These are phyloP conservation scores for Ennomos erosarius DNA, from an alignment of 2,888 invertebrate species.

Conservation along the genomic window DNA sequence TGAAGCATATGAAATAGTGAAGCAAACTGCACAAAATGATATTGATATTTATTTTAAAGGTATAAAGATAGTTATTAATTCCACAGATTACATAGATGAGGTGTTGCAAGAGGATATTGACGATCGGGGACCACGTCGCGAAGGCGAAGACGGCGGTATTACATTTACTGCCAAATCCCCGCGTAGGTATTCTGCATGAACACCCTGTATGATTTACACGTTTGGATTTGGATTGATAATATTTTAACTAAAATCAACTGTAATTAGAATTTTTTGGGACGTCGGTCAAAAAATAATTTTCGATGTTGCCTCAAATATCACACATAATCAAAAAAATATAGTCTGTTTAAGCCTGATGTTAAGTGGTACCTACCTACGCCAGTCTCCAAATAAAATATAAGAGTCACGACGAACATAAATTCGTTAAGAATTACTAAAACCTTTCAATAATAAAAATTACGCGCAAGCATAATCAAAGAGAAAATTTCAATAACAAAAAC, in stretches of 20 bases:
- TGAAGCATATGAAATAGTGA: conserved; percentile 7
- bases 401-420: too few species aligned
- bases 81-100: conserved; percentile 93
- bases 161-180: conserved; percentile 95
- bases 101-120: conserved; percentile 88
- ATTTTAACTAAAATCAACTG: background rate
- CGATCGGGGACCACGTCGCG: conserved; percentile 82
- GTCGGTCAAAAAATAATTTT: too few species aligned
- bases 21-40: conserved; percentile 29
- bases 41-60: conserved; percentile 26
- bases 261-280: too few species aligned
- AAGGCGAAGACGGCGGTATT: conserved; percentile 93
- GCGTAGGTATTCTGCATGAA: conserved; percentile 89
- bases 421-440: too few species aligned
- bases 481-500: too few species aligned
- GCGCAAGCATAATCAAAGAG: too few species aligned
- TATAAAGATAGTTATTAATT: conserved; percentile 44
- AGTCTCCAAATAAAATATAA: too few species aligned
- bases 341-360: too few species aligned
- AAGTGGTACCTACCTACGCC: too few species aligned
- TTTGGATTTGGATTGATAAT: conserved; percentile 69
- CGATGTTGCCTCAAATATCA: too few species aligned
- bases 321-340: too few species aligned
- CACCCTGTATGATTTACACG: conserved; percentile 56
- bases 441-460: too few species aligned